A percentile compares a stretch with the other conserved stretches of the same genome.
Evolutionary conservation across 2,888 invertebrate species (phyloP).

Genomic region (Corbicula japonica): DNA sequence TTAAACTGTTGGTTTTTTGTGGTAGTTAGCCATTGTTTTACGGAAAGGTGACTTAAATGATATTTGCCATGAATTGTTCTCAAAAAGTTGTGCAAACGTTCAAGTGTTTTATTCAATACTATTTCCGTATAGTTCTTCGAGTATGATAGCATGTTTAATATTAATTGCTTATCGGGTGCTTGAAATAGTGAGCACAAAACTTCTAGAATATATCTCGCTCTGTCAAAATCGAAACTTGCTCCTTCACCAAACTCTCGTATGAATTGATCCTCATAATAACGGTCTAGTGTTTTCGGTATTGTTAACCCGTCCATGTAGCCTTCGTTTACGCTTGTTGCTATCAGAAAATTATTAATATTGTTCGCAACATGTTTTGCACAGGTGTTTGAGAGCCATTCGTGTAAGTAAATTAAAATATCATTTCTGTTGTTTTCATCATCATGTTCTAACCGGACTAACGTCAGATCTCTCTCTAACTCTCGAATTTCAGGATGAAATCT

Average conservation of each 20-base stretch:
- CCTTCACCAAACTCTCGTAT: neutral
- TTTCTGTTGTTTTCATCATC: neutral
- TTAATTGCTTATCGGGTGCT: neutral
- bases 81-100: neutral
- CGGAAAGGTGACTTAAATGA: neutral
- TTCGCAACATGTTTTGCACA: neutral
- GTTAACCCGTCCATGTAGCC: neutral
- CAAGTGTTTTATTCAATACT: neutral
- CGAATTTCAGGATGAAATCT: neutral
- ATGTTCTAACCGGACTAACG: neutral
- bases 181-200: neutral
- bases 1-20: neutral
- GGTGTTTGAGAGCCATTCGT: neutral
- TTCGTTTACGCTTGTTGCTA: neutral
- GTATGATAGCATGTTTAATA: neutral
- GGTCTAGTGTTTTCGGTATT: too few relatives aligned
- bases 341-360: neutral
- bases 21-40: neutral
- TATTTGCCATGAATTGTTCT: neutral
- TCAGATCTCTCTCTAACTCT: neutral
- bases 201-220: neutral
- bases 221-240: neutral
- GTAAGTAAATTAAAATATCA: neutral
- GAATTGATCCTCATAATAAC: conserved; percentile 2
- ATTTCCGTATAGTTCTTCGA: neutral